Evolutionary conservation across 35 echinoderm and acorn worm genomes (phyloP).

Genomic region (Anneissia japonica): DNA sequence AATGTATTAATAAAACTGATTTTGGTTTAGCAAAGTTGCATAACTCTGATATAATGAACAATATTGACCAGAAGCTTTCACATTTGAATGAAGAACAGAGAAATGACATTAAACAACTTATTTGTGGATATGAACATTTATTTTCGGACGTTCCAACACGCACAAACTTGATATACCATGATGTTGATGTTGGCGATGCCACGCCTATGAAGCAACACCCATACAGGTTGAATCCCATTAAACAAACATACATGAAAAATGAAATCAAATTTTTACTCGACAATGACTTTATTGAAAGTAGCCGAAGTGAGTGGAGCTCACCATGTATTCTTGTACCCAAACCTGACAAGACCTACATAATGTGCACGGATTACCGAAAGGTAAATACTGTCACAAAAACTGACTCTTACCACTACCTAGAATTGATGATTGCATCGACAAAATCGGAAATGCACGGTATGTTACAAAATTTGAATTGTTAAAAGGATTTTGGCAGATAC

Average conservation of each 20-base stretch:
- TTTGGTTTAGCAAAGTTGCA: too few species aligned
- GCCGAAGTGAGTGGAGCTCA: constrained; percentile 53
- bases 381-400: constrained; percentile 55
- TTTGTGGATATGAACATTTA: too few species aligned
- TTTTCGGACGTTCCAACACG: too few species aligned
- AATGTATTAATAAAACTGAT: too few species aligned
- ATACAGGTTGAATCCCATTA: constrained; percentile 55
- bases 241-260: constrained; percentile 23
- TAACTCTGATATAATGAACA: too few species aligned
- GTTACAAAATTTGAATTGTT: constrained; percentile 57
- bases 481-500: constrained; percentile 76
- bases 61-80: too few species aligned
- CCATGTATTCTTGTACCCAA: constrained; percentile 45
- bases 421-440: constrained; percentile 64
- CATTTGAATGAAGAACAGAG: too few species aligned
- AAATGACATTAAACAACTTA: not conserved
- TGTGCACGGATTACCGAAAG: constrained; percentile 57
- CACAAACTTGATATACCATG: too few species aligned
- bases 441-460: constrained; percentile 53
- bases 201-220: constrained; percentile 45
- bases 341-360: constrained; percentile 3
- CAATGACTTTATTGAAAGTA: constrained; percentile 47
- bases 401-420: constrained; percentile 63
- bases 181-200: constrained; percentile 39
- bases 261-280: constrained; percentile 65